Conservation (phyloP, 1,140 invertebrate species). For the Heliconius melpomene region DNA sequence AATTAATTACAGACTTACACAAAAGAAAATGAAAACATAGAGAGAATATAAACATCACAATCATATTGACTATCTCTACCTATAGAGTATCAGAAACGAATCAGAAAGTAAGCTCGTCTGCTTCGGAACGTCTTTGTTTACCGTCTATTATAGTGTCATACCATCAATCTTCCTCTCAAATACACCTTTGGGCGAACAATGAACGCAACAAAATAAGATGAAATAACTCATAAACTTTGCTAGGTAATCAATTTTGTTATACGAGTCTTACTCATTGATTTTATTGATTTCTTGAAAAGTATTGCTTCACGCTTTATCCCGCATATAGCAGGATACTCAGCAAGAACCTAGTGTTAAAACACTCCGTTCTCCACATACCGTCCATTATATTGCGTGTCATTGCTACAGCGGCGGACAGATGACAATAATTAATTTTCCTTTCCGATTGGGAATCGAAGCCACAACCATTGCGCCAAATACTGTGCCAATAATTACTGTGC, state of each 20-base stretch:
- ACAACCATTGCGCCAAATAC: too few relatives aligned
- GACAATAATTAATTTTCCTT: too few relatives aligned
- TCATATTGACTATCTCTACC: not conserved
- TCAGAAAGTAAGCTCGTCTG: not conserved
- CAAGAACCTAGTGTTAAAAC: not conserved
- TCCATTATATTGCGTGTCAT: too few relatives aligned
- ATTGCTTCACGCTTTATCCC: not conserved
- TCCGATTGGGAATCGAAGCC: too few relatives aligned
- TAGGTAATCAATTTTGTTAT: slow-evolving; percentile 25
- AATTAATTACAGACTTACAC: too few relatives aligned
- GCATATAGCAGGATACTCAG: not conserved
- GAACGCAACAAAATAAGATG: not conserved
- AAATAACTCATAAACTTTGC: slow-evolving; percentile 13
- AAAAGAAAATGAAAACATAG: too few relatives aligned
- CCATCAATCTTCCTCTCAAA: not conserved
- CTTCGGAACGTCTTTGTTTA: not conserved
- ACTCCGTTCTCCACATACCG: too few relatives aligned
- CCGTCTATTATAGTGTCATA: not conserved
- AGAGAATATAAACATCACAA: not conserved
- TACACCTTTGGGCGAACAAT: not conserved
- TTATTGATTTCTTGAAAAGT: too few relatives aligned
- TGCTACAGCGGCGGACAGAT: too few relatives aligned
- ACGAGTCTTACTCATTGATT: not conserved
- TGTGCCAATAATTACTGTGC: too few relatives aligned
- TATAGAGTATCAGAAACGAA: not conserved